Evolutionary conservation across 2,797 vertebrate genomes (phyloP).

Genomic region (Enteromius radiatus): DNA sequence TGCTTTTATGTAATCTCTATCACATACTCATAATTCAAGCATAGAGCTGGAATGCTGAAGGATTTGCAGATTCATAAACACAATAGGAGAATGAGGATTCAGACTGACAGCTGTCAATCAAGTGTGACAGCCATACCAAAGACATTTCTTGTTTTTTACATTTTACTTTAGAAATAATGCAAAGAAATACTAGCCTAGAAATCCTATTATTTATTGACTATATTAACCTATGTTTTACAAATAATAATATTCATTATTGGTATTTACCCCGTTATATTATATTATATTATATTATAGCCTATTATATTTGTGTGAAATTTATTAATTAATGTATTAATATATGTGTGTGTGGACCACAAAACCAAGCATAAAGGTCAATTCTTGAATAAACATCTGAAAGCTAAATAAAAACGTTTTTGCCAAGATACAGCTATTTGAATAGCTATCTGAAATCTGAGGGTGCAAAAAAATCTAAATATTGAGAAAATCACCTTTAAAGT

Average conservation of each 20-base stretch:
- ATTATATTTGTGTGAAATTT: background rate
- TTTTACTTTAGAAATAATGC: no score
- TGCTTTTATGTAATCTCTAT: background rate
- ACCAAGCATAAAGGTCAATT: no score
- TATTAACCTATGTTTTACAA: background rate
- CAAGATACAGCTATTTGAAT: no score
- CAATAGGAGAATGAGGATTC: background rate
- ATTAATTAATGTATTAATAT: no score
- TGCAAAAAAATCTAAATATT: no score
- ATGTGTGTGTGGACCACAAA: no score
- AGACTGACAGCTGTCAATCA: slow-evolving; percentile 46
- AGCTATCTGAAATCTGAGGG: no score
- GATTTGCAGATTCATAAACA: background rate
- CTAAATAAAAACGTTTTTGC: no score
- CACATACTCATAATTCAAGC: background rate
- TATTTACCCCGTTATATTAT: background rate
- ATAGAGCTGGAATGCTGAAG: background rate
- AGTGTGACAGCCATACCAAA: background rate
- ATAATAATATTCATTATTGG: background rate
- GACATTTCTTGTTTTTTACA: background rate
- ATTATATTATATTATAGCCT: no score
- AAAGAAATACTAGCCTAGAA: no score
- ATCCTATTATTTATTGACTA: background rate
- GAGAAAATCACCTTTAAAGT: no score
- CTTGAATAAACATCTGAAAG: no score